Evolutionary conservation across 2,113 vertebrate species (phyloP).

Genomic region (Perognathus longimembris): DNA sequence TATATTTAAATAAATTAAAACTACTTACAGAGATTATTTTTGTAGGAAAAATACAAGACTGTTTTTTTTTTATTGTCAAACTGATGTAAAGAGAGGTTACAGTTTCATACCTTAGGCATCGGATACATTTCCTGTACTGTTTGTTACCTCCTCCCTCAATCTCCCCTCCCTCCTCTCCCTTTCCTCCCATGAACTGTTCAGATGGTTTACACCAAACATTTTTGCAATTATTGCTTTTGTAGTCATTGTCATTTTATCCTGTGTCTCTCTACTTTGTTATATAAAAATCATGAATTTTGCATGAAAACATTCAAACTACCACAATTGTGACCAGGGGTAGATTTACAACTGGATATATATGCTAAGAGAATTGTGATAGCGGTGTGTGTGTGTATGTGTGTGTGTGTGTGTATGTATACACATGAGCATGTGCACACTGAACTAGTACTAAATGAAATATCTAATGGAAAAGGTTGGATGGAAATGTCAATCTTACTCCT

Average conservation of each 20-base stretch:
- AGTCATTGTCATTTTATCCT: no score
- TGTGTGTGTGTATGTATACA: no score
- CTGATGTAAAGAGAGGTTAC: no score
- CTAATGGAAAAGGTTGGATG: slow-evolving; percentile 30
- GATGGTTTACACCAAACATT: no score
- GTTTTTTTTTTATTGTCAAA: no score
- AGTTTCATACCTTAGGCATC: no score
- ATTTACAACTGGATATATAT: slow-evolving; percentile 49
- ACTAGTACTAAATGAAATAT: slow-evolving; percentile 43
- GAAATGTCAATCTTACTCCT: slow-evolving; percentile 47
- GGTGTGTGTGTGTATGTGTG: not conserved
- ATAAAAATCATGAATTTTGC: slow-evolving; percentile 69
- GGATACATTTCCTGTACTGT: no score
- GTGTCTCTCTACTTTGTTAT: no score
- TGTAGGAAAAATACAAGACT: not conserved
- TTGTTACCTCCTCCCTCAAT: no score
- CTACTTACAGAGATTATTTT: slow-evolving; percentile 35
- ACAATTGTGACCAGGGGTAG: slow-evolving; percentile 55
- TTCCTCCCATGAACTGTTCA: no score
- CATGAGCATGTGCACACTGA: not conserved
- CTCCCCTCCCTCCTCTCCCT: no score
- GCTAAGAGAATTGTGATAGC: slow-evolving; percentile 50
- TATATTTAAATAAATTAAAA: slow-evolving; percentile 58
- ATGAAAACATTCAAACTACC: slow-evolving; percentile 66
- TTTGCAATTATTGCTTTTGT: no score